Evolutionary conservation across 2,113 vertebrate species (phyloP).

Genomic region (Triplophysa rosa): DNA sequence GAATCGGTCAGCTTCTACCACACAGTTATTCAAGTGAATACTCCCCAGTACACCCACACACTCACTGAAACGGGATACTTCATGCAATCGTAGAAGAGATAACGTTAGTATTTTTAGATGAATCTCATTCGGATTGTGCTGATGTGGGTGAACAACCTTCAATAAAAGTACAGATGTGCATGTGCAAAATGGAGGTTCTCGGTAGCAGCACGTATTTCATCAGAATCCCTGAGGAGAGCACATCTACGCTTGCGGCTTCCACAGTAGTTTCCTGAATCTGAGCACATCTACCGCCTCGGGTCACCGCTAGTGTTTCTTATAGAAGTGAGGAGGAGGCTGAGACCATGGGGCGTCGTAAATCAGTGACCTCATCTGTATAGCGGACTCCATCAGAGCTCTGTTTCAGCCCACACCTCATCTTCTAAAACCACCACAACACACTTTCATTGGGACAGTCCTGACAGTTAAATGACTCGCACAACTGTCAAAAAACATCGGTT

Average conservation of each 20-base stretch:
- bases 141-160: background rate
- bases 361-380: slow-evolving; percentile 5
- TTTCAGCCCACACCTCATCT: background rate
- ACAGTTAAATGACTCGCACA: background rate
- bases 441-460: background rate
- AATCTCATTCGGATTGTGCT: background rate
- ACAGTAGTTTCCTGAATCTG: slow-evolving; percentile 33
- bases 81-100: slow-evolving; percentile 11
- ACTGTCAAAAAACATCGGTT: background rate
- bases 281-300: slow-evolving; percentile 26
- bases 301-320: background rate
- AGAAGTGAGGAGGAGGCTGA: background rate
- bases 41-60: background rate
- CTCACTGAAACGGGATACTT: background rate
- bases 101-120: background rate
- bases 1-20: background rate
- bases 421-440: background rate
- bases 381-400: slow-evolving; percentile 3
- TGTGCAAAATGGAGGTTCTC: background rate
- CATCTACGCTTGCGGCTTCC: slow-evolving; percentile 31
- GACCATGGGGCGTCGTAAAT: slow-evolving; percentile 11
- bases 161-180: background rate
- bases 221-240: slow-evolving; percentile 15
- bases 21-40: slow-evolving; percentile 1
- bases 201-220: slow-evolving; percentile 4